Base-by-base conservation (phyloP, 1,140 invertebrate genomes). In the Eriosoma lanigerum region DNA sequence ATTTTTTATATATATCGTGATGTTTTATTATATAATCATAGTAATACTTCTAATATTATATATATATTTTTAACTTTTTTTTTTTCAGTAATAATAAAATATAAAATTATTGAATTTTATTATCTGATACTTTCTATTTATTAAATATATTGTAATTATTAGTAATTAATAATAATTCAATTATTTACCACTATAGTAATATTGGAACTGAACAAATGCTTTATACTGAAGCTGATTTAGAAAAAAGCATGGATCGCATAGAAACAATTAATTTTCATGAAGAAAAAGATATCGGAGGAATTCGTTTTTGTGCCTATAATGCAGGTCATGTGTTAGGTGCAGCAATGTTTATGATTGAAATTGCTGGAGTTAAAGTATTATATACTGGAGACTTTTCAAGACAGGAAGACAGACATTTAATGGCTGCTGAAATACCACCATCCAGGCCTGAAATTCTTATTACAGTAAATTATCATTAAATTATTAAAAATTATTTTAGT, bases 261-360 rank as follows among this genome's bases (percentile, higher is more conserved):
- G 97, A 99, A 88, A 97, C 95, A 0, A 93, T 99, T 4, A 98
- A 98, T 87, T 99, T 99, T 84, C 97, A 99, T 83, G 96, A 98
- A 88, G 96, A 99, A 86, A 97, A 97, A 84, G 98, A 99, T 85
- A 93, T 99, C 0, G 93, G 95, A 84, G 98, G 98, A 8, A 93
- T 98, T 0, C 93, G 95, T 84, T 98, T 99, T 87, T 99, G 97
- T 94, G 96, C 96, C 1, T 99, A 99, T 86, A 97, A 98, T 86
- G 98, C 96, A 2, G 98, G 98, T 0, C 98, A 99, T 87, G 98
- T 99, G 0, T 87, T 99, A 0, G 98, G 98, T 0, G 98, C 98
- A 10, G 97, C 97, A 38, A 99, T 99, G 98, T 99, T 99, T 85
- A 98, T 99, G 96, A 97, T 99, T 81, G 98, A 99, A 90, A 99